Evolutionary conservation across 2,888 invertebrate genomes (phyloP), one percentile per base, ranked within the genome.

Genomic region (Lepidocyrtoides sp.): DNA sequence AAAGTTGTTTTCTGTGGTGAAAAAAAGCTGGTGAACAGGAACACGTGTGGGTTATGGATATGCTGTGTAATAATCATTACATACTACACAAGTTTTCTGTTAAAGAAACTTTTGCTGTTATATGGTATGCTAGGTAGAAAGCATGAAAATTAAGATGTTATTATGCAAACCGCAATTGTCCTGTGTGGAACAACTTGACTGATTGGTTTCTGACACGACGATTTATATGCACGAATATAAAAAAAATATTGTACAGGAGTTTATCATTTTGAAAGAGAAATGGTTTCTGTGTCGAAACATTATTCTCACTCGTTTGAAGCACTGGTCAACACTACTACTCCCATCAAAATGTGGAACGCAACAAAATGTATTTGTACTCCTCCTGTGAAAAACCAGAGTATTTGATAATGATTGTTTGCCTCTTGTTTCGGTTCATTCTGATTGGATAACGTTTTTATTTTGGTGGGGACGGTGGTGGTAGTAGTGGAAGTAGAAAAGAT

Each of bases 161-260:
- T 75, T 75, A 75, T 48, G 57, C 75, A 41, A 75, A 75, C 60
- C 75, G 26, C 75, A 75, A 84, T 41, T n/a, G 75, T 86, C 54
- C 20, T 82, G 48, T 69, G 77, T 57, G 32, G 26, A 69, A 77
- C 17, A 57, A 57, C 54, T 88, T 82, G 89, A 89, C 81, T 57
- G 89, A 89, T 82, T 89, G 57, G 26, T 69, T 57, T 72, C 8
- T 54, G 72, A 87, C 86, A 79, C 32, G 36, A 66, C 51, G 51
- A 88, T 88, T 69, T 66, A 88, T 81, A 3, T 66, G n/a, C n/a
- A n/a, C 32, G 1, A 66, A 2, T 29, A 66, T 36, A 66, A 57
- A 20, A 57, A 20, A 20, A 57, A 20, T 20, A 57, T n/a, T 48
- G 5, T 51, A 20, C 29, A 83, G n/a, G 32, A 32, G 32, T 14